Base-by-base conservation (phyloP, 1,140 invertebrate genomes). In the Conus ventricosus region DNA sequence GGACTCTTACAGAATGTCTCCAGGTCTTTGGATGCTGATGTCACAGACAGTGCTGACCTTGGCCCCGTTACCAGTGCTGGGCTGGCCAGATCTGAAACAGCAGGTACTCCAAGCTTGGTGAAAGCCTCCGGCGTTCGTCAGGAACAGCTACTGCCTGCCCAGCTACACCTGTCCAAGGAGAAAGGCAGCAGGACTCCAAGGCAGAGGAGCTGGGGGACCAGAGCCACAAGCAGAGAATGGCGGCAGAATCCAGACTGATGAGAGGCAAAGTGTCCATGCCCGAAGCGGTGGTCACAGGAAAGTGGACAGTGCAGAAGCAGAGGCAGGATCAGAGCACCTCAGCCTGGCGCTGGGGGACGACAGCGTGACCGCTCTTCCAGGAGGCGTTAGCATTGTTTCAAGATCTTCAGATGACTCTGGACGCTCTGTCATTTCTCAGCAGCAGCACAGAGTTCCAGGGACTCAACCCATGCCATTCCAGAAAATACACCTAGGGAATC, bases 111-210 rank as follows among this genome's bases (percentile, higher is more conserved):
- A 90, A 63, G 91, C 88, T n/a, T 89, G 91, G 27, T 39, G 88
- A 23, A 57, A 85, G 6, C n/a, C 57, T 27, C n/a, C 60, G 20
- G 63, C 54, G 85, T 89, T 82, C 88, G 88, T 78, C 83, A 91
- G 25, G 95, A 95, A 85, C 94, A 93, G 8, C 88, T 96, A 89
- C 94, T 96, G 91, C 95, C 96, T 84, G 96, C 96, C 89, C 94
- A 96, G 89, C 92, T 96, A 88, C 95, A 95, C 86, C 95, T 96
- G 87, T 95, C 96, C 84, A 97, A 97, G 94, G 96, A 97, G 93
- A 96, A 96, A 91, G 95, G 95, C 96, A 96, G 93, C 95, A 95
- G 88, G 96, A 97, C 90, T 96, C 95, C 63, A 97, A 97, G 94
- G 96, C 96, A 53, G 96, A 97, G 88, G 97, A 97, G 94, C 94